Evolutionary conservation across 2,113 vertebrate genomes (phyloP), one percentile per base, ranked within the genome.

Genomic region (Polyodon spathula): DNA sequence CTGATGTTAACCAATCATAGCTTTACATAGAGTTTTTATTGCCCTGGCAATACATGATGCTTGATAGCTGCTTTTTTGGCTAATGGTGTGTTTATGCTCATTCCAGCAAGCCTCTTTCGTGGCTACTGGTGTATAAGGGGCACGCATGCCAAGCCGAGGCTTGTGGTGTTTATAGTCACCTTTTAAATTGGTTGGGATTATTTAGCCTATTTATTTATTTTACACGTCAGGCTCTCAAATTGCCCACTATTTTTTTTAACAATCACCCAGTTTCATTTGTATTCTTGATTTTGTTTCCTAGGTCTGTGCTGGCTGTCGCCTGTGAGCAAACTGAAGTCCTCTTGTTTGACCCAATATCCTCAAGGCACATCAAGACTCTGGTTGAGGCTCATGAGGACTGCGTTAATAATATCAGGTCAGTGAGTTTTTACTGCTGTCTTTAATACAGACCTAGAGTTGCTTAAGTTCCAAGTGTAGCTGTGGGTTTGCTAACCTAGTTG

Each of bases 291-390:
- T 4, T 41, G 55, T n/a, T 15, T 1, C 27, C 38, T 67, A 98
- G 95, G 75, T 98, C 95, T 1, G 96, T 99, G 67, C 72, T 99
- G 70, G 97, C 96, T 0, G 95, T 97, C 54, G 96, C 96, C 71
- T 98, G 95, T 68, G 96, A 99, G 70, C 94, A 97, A 77, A 98
- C 94, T 2, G 94, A 98, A 77, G 94, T 99, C 40, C 89, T 98
- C 40, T 88, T 99, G 72, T 98, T 99, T 71, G 95, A 99, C 66
- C 96, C 96, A 0, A 85, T 98, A 71, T 98, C 95, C 59, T 98
- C 94, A 73, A 90, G 85, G 82, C 96, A 97, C 81, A 98, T 99
- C 75, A 94, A 94, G 83, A 99, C 96, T 15, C 84, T 99, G 64
- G 92, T 94, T 8, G 93, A 97, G 73, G 96, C 95, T 58, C 96